phyloP scores from a whole-genome alignment of 2,113 vertebrate species.

The Petromus typicus region DNA sequence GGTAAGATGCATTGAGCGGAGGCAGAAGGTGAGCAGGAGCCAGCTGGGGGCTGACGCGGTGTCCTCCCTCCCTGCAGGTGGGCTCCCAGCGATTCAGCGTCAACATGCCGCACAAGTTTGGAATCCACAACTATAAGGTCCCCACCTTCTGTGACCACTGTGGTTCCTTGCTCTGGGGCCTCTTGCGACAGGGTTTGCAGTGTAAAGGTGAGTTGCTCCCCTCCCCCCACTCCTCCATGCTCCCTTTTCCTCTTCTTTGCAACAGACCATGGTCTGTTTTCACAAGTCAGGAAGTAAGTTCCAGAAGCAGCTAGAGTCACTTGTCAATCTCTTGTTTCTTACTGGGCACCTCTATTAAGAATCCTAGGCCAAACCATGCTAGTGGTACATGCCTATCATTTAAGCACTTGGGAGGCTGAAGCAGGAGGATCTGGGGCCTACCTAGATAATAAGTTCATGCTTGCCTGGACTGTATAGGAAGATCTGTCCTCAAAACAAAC shows the following conservation, averaged over 20 bases:
- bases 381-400: neutral
- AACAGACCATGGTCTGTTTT: neutral
- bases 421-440: neutral
- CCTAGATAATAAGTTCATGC: neutral
- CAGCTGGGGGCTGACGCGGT: conserved; percentile 12
- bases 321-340: neutral
- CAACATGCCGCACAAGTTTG: conserved; percentile 99
- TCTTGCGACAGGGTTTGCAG: conserved; percentile 98
- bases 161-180: conserved; percentile 98
- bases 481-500: neutral
- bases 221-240: accelerated
- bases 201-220: conserved; percentile 93
- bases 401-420: neutral
- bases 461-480: neutral
- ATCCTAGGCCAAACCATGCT: neutral
- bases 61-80: conserved; percentile 90
- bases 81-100: conserved; percentile 99
- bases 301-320: neutral
- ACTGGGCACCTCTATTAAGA: neutral
- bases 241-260: neutral
- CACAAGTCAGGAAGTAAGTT: neutral
- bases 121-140: conserved; percentile 99
- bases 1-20: neutral
- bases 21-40: neutral
- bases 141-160: conserved; percentile 99